Base-by-base conservation (phyloP, 2,888 invertebrate species). In the Lymantria dispar region DNA sequence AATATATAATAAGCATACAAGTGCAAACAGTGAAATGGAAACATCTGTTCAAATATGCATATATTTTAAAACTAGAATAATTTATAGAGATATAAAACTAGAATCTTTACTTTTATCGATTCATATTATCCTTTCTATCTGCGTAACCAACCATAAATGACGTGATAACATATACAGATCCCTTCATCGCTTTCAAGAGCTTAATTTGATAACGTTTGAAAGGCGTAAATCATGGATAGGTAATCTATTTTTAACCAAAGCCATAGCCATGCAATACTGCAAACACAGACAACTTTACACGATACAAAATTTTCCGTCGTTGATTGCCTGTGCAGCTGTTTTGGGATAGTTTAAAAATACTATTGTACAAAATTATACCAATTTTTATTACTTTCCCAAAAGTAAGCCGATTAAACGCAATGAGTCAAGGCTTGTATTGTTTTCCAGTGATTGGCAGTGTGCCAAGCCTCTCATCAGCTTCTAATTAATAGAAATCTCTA, bases 381-480 rank as follows among this genome's bases (percentile, higher is more conserved):
- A 73, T 72, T 83, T 84, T 85, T 81, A 84, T 80, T 77, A 74
- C 79, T 58, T 65, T 62, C 72, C 66, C 72, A 83, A 81, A 84
- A 82, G 78, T 80, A 76, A 74, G 68, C 78, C 75, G 83, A 81
- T 84, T 83, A 83, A 78, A 69, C 65, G 60, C 72, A 76, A 74
- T 79, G 80, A 83, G 74, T 81, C 83, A 76, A 60, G 54, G 43
- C 49, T 54, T 70, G 71, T 67, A 78, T 84, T 84, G 80, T 85
- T 72, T 74, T 72, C 66, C 63, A 70, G 71, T 60, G 58, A 49
- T 62, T 86, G 86, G 86, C 80, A 57, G 33, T 15, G 12, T 45
- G 81, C 85, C 86, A 80, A 68, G 50, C 64, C 63, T 63, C 58
- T 50, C 58, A 53, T 62, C 62, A 52, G 54, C 46, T 65, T 44